These are phyloP conservation scores for Chironomus riparius DNA, from an alignment of 2,888 invertebrate species.

Conservation along the genomic window DNA sequence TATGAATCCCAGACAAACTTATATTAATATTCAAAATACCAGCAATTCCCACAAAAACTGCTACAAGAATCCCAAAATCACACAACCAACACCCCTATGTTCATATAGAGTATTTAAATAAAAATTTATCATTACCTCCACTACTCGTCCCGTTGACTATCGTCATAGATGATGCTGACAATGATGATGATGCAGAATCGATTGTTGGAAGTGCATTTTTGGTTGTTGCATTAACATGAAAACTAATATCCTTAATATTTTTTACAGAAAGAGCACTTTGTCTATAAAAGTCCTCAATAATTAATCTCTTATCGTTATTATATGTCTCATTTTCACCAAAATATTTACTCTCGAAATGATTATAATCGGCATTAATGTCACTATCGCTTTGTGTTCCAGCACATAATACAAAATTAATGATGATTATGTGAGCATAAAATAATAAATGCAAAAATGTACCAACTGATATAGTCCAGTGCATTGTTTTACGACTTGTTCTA, in stretches of 20 bases:
- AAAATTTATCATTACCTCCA: too few species aligned
- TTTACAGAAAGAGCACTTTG: slow-evolving; percentile 12
- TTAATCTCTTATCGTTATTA: slow-evolving; percentile 8
- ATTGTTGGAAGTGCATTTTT: neutral
- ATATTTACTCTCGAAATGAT: slow-evolving; percentile 16
- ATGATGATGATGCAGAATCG: too few species aligned
- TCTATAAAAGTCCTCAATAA: slow-evolving; percentile 16
- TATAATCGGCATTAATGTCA: neutral
- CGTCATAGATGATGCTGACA: neutral
- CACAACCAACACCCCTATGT: too few species aligned
- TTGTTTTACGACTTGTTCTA: slow-evolving; percentile 18
- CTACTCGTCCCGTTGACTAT: neutral
- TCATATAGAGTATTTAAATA: too few species aligned
- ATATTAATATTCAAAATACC: too few species aligned
- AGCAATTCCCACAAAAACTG: too few species aligned
- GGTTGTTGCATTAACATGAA: neutral
- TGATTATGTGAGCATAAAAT: slow-evolving; percentile 10
- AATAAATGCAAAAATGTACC: slow-evolving; percentile 20
- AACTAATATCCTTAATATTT: slow-evolving; percentile 5
- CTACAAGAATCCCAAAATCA: too few species aligned
- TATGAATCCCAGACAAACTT: too few species aligned
- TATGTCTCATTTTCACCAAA: slow-evolving; percentile 23
- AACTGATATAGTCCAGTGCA: slow-evolving; percentile 15
- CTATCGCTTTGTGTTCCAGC: neutral
- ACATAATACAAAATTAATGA: slow-evolving; percentile 8